Evolutionary conservation across 2,113 vertebrate genomes (phyloP).

Genomic region (Serinus canaria): DNA sequence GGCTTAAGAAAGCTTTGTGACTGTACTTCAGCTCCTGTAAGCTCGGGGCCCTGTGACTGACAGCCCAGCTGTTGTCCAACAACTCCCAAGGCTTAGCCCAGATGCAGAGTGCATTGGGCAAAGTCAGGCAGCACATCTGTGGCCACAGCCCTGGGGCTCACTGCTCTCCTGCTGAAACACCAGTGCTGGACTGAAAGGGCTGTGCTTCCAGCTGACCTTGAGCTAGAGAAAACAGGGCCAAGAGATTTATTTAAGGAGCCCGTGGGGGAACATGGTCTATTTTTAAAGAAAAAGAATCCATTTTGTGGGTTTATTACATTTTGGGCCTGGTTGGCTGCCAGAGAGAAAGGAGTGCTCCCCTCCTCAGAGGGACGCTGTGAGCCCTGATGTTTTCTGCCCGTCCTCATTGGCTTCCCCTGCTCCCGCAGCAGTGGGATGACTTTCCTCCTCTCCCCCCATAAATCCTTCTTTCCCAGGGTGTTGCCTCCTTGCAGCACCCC

Average conservation of each 20-base stretch:
- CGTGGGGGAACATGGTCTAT: background rate
- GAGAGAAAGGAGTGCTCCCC: background rate
- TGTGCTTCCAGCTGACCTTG: constrained; percentile 2
- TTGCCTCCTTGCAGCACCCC: background rate
- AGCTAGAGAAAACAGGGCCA: background rate
- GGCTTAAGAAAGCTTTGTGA: background rate
- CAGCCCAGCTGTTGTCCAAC: background rate
- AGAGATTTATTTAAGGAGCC: constrained; percentile 23
- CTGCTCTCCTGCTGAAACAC: background rate
- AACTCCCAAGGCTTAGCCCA: background rate
- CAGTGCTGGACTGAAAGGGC: background rate
- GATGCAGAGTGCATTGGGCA: rapidly evolving
- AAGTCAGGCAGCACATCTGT: background rate
- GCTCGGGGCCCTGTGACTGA: background rate
- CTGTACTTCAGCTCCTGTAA: background rate
- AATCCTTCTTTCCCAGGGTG: background rate
- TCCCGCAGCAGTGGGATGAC: background rate
- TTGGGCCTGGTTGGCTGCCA: background rate
- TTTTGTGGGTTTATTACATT: background rate
- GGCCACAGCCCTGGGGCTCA: background rate
- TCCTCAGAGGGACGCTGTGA: background rate
- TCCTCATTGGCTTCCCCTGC: background rate
- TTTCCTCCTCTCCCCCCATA: background rate
- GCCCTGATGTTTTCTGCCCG: background rate
- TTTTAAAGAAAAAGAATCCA: constrained; percentile 16